Evolutionary conservation across 2,113 vertebrate genomes (phyloP), one percentile per base, ranked within the genome.

Genomic region (Platichthys stellatus): DNA sequence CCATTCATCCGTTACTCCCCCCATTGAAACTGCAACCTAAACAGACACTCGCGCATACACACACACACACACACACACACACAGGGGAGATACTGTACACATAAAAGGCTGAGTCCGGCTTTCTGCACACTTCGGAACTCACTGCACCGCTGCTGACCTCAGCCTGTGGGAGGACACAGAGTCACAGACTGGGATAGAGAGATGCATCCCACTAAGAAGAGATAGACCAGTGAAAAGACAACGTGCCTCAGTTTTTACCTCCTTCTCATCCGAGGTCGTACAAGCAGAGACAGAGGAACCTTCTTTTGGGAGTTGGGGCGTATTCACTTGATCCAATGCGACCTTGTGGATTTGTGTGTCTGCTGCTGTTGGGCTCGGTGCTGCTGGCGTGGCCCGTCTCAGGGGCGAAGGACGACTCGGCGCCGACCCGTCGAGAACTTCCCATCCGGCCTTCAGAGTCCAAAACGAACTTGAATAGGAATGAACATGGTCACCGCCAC

Each of bases 81-180:
- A 40, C 10, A 47, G 66, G 67, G 69, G 56, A 74, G 71, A 65
- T 26, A 60, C 24, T 60, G 20, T 21, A 31, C 2, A n/a, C 80
- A 90, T 81, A 89, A 86, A 89, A 88, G 78, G 68, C 64, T 74
- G 78, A 83, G 26, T 72, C 18, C 24, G 12, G 26, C 21, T 13
- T 63, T 77, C 31, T 62, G 11, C 17, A 43, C 23, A 57, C 51
- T 63, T 78, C 68, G 74, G 70, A 24, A 28, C 24, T 78, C 20
- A 17, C 63, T 17, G 63, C 71, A 59, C n/a, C 26, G 35, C 53
- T 62, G 53, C 63, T 69, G 76, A 80, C 76, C 57, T 64, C 69
- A 72, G 40, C 43, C 61, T 57, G 59, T 20, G 26, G 38, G 3
- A 78, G 49, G 83, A 86, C 35, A 66, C 40, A 57, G 21, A 60